Conservation (phyloP, 37 sponge, comb jelly and placozoan genomes). For the Haliclona indistincta region DNA sequence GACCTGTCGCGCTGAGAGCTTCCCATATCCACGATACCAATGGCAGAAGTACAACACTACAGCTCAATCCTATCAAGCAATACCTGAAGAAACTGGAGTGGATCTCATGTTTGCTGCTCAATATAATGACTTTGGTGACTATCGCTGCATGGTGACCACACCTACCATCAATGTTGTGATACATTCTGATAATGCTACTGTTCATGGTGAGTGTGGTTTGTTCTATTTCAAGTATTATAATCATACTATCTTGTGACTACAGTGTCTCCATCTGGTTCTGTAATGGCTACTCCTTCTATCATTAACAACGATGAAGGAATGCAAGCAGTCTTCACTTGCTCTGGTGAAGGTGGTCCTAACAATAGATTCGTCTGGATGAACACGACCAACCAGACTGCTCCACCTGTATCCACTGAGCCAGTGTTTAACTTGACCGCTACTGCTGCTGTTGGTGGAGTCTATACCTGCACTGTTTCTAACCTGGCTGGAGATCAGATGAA, state of each 20-base stretch:
- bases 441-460: slow-evolving; percentile 57
- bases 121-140: slow-evolving; percentile 42
- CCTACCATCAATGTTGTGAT: background rate
- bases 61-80: background rate
- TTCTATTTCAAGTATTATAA: too few relatives aligned
- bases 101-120: background rate
- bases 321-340: slow-evolving; percentile 9
- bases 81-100: background rate
- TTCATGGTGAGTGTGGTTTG: slow-evolving; percentile 3
- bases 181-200: background rate
- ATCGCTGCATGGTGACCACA: slow-evolving; percentile 23
- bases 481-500: slow-evolving; percentile 46
- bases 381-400: background rate
- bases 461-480: slow-evolving; percentile 63
- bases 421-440: background rate
- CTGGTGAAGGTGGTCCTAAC: slow-evolving; percentile 7
- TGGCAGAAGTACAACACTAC: background rate
- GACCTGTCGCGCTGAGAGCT: slow-evolving; percentile 26
- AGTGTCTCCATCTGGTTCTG: slow-evolving; percentile 34
- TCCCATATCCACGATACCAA: slow-evolving; percentile 20
- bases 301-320: background rate
- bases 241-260: background rate
- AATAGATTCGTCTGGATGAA: background rate
- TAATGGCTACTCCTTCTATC: background rate
- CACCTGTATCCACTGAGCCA: slow-evolving; percentile 3